These are phyloP conservation scores for Lutra lutra DNA, from an alignment of 2,797 vertebrate species.

Conservation along the genomic window DNA sequence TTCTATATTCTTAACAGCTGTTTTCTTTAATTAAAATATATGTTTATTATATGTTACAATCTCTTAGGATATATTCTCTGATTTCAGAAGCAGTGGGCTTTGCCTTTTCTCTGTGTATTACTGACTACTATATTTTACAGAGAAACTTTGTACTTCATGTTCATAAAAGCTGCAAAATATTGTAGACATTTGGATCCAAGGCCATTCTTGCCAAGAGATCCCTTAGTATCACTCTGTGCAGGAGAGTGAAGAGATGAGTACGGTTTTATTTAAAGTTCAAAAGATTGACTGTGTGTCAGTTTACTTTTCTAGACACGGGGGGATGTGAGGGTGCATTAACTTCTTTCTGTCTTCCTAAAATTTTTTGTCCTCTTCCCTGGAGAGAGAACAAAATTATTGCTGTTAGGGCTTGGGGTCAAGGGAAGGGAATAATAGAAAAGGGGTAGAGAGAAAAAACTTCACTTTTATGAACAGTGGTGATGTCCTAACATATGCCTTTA, in stretches of 20 bases:
- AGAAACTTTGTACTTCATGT: not conserved
- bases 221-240: not conserved
- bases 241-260: not conserved
- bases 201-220: not conserved
- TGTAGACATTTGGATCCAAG: not conserved
- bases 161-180: not conserved
- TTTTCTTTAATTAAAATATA: conserved; percentile 41
- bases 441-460: not conserved
- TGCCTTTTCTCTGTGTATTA: not conserved
- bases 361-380: not conserved
- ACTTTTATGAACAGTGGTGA: not conserved
- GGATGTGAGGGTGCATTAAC: not conserved
- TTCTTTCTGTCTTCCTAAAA: not conserved
- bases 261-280: not conserved
- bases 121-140: not conserved
- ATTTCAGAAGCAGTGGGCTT: not conserved
- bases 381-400: not conserved
- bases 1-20: not conserved
- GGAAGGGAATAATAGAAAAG: not conserved
- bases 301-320: not conserved
- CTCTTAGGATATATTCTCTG: not conserved
- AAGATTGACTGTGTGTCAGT: not conserved
- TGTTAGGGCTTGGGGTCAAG: not conserved
- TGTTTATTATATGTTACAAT: not conserved
- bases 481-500: not conserved